A percentile compares a stretch with the other conserved stretches of the same genome.
These are phyloP conservation scores for Montipora foliosa DNA, from an alignment of 64 coral and sea anemone genomes.

Conservation along the genomic window DNA sequence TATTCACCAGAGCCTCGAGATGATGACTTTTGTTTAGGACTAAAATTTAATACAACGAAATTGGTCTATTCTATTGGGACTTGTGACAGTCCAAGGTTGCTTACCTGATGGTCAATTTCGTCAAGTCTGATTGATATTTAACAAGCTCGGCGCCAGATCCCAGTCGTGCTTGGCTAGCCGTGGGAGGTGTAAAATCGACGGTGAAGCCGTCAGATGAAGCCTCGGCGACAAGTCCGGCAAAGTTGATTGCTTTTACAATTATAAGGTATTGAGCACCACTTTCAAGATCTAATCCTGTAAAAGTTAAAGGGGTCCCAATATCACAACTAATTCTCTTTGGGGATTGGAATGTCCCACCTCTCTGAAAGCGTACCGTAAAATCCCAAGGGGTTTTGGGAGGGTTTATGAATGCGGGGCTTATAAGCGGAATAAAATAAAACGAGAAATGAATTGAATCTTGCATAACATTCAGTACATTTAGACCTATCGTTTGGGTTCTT, in stretches of 20 bases:
- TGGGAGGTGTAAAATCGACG: constrained; percentile 83
- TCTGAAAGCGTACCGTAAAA: neutral
- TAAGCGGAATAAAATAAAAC: too few species aligned
- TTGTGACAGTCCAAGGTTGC: too few species aligned
- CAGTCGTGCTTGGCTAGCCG: constrained; percentile 18
- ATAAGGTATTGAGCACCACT: constrained; percentile 67
- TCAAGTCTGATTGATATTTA: constrained; percentile 17
- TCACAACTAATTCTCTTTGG: neutral
- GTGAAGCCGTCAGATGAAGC: constrained; percentile 83
- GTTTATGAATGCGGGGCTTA: too few species aligned
- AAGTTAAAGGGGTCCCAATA: neutral
- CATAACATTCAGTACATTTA: too few species aligned
- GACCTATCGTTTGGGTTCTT: too few species aligned
- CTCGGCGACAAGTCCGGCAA: constrained; percentile 69
- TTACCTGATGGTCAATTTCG: constrained; percentile 42
- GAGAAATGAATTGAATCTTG: too few species aligned
- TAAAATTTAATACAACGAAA: too few species aligned
- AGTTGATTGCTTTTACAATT: constrained; percentile 77
- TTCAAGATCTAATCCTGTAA: constrained; percentile 63
- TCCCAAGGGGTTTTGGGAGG: too few species aligned
- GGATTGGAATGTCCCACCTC: neutral
- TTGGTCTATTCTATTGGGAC: too few species aligned
- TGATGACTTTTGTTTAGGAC: too few species aligned
- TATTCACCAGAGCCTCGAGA: too few species aligned
- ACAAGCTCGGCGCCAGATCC: constrained; percentile 29